These are phyloP conservation scores for Anableps anableps DNA, from an alignment of 2,797 vertebrate species.

Conservation along the genomic window DNA sequence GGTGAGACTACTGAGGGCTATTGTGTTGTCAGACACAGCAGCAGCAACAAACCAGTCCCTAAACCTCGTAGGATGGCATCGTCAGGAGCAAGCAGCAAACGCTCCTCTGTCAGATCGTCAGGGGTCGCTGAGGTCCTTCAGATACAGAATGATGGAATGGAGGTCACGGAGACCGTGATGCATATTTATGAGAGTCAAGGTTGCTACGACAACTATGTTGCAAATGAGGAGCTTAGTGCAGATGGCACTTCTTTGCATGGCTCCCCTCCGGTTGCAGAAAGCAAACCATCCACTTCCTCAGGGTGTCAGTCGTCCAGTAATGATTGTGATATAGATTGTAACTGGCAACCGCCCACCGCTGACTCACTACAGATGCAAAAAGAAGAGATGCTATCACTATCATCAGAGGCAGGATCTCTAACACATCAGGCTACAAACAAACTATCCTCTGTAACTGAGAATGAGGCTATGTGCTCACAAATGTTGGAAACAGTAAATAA, in stretches of 20 bases:
- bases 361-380: conserved; percentile 64
- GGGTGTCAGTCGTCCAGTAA: conserved; percentile 64
- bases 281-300: conserved; percentile 56
- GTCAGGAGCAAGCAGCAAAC: conserved; percentile 59
- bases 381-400: conserved; percentile 77
- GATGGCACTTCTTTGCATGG: conserved; percentile 46
- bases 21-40: conserved; percentile 84
- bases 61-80: conserved; percentile 70
- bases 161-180: conserved; percentile 77
- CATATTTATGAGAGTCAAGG: conserved; percentile 77
- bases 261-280: conserved; percentile 39
- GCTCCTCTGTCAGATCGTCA: conserved; percentile 57
- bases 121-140: conserved; percentile 76
- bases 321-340: conserved; percentile 75
- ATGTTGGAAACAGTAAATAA: conserved; percentile 35
- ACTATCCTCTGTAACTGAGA: conserved; percentile 34
- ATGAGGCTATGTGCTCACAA: conserved; percentile 28
- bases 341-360: conserved; percentile 59
- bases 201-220: conserved; percentile 71
- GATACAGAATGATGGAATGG: conserved; percentile 71
- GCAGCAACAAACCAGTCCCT: conserved; percentile 81
- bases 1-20: conserved; percentile 84
- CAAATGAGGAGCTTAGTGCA: conserved; percentile 62
- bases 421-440: conserved; percentile 45
- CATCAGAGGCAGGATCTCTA: conserved; percentile 65